Percentiles rank a stretch among this genome's conserved stretches.
Evolutionary conservation across 2,113 vertebrate genomes (phyloP).

Genomic region (Nansenia antarctica): DNA sequence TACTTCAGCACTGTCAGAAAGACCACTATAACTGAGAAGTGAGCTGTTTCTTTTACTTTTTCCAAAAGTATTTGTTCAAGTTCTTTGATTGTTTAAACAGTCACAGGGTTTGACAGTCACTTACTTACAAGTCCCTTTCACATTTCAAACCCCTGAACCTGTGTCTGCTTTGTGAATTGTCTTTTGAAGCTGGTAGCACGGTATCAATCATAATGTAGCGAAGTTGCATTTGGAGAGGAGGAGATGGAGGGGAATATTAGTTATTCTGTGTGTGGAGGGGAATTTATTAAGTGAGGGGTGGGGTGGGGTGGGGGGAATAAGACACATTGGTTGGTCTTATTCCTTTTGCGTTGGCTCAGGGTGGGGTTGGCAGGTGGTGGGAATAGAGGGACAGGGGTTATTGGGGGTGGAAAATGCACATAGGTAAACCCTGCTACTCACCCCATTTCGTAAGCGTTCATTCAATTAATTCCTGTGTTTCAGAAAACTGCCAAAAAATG

Average conservation of each 20-base stretch:
- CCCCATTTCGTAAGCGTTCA: slow-evolving; percentile 73
- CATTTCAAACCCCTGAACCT: background rate
- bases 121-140: background rate
- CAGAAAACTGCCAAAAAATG: slow-evolving; percentile 80
- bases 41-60: too few relatives aligned
- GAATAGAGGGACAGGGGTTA: slow-evolving; percentile 15
- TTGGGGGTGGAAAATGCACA: slow-evolving; percentile 43
- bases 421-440: slow-evolving; percentile 75
- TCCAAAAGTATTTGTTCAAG: too few relatives aligned
- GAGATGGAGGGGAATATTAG: slow-evolving; percentile 4
- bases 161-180: slow-evolving; percentile 61
- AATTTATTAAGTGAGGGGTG: slow-evolving; percentile 51
- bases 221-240: background rate
- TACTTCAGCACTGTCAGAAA: too few relatives aligned
- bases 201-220: slow-evolving; percentile 2
- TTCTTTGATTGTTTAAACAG: too few relatives aligned
- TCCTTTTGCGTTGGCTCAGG: slow-evolving; percentile 34
- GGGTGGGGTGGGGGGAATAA: too few relatives aligned
- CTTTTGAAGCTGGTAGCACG: slow-evolving; percentile 28
- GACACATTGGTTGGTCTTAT: slow-evolving; percentile 55
- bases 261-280: slow-evolving; percentile 21
- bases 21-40: too few relatives aligned
- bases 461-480: slow-evolving; percentile 84
- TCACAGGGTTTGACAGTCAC: too few relatives aligned
- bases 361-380: slow-evolving; percentile 21